Evolutionary conservation across 2,113 vertebrate species (phyloP).

Genomic region (Silurus asotus): DNA sequence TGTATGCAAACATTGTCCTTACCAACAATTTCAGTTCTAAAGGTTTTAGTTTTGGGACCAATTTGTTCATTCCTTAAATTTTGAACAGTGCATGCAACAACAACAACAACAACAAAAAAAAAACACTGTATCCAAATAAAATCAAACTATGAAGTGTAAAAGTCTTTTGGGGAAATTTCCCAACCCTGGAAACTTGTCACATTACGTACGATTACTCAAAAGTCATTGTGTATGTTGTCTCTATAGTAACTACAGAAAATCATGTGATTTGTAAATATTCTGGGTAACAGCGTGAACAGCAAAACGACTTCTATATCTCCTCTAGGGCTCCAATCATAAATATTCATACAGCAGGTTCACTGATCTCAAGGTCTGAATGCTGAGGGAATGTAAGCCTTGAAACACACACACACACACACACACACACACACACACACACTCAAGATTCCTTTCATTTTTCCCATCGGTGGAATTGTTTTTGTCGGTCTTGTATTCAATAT

Average conservation of each 20-base stretch:
- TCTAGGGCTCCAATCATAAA: neutral
- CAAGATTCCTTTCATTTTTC: constrained; percentile 45
- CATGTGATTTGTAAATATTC: neutral
- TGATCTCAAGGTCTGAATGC: constrained; percentile 22
- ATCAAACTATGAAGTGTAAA: too few species aligned
- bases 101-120: too few species aligned
- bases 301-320: neutral
- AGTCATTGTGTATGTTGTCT: neutral
- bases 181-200: too few species aligned
- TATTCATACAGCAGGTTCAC: neutral
- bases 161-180: too few species aligned
- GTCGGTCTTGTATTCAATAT: constrained; percentile 16
- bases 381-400: neutral
- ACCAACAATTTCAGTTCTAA: neutral
- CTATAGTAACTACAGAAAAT: neutral
- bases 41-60: neutral
- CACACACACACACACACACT: constrained; percentile 21
- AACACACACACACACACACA: constrained; percentile 37
- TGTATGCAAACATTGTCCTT: neutral
- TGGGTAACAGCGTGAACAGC: neutral
- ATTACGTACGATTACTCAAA: too few species aligned
- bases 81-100: too few species aligned
- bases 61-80: neutral
- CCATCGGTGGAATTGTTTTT: neutral
- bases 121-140: too few species aligned